Evolutionary conservation across 2,888 invertebrate genomes (phyloP).

Genomic region (Dolichomitus sp.): DNA sequence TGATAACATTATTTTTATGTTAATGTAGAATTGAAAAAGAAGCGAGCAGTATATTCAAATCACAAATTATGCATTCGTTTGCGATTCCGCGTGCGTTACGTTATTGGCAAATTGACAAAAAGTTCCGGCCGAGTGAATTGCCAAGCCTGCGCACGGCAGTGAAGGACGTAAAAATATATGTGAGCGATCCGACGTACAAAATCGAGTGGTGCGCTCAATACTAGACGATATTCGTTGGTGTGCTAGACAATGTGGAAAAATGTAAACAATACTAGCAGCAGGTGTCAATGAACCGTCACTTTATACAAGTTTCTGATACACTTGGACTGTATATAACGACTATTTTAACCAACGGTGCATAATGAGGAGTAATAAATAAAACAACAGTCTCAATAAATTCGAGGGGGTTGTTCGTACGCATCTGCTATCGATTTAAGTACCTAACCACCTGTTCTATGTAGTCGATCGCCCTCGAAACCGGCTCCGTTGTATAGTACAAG

Average conservation of each 20-base stretch:
- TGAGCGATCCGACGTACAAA: neutral
- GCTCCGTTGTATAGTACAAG: neutral
- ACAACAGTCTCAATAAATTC: neutral
- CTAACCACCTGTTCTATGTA: neutral
- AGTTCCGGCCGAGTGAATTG: neutral
- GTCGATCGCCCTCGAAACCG: neutral
- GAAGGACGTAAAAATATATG: neutral
- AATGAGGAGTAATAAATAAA: neutral
- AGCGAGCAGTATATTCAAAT: neutral
- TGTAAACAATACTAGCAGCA: neutral
- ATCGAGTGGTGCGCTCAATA: neutral
- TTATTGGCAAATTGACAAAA: conserved; percentile 12
- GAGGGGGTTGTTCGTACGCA: conserved; percentile 22
- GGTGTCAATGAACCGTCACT: neutral
- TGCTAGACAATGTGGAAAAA: neutral
- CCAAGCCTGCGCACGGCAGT: neutral
- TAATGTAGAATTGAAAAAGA: neutral
- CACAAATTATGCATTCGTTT: neutral
- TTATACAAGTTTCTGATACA: neutral
- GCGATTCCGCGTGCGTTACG: neutral
- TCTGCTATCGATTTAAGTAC: conserved; percentile 34
- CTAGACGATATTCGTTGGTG: neutral
- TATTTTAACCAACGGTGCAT: neutral
- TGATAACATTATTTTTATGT: too few species aligned
- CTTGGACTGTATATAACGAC: neutral